Percentiles rank a stretch among this genome's conserved stretches.
phyloP scores from a whole-genome alignment of 2,888 invertebrate genomes.

The Drosophila quinaria region DNA sequence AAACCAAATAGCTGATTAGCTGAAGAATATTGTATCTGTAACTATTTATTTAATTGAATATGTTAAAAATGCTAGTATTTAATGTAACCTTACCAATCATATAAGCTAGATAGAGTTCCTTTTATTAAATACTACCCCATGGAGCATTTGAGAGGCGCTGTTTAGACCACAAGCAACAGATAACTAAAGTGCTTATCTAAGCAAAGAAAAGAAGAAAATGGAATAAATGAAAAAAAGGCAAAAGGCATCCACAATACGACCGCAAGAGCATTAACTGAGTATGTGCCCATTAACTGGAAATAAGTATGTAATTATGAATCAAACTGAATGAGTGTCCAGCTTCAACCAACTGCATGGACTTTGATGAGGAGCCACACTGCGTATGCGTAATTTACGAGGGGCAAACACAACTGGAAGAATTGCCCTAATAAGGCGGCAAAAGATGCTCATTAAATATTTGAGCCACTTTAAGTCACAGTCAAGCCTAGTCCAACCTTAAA shows the following conservation, averaged over 20 bases:
- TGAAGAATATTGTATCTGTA: too few relatives aligned
- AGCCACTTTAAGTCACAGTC: constrained; percentile 56
- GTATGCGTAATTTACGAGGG: constrained; percentile 41
- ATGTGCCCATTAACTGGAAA: constrained; percentile 55
- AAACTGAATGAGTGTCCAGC: constrained; percentile 29
- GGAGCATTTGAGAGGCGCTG: background rate
- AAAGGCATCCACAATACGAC: constrained; percentile 33
- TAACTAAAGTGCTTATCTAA: constrained; percentile 15
- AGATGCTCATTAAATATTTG: constrained; percentile 58
- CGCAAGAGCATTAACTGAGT: constrained; percentile 56
- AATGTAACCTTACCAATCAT: background rate
- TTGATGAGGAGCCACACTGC: constrained; percentile 27
- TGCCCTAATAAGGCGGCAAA: constrained; percentile 47
- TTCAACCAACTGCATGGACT: constrained; percentile 13
- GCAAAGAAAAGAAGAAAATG: constrained; percentile 15
- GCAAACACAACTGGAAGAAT: constrained; percentile 29
- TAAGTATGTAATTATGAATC: constrained; percentile 64
- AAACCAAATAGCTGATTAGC: background rate
- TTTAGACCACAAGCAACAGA: constrained; percentile 11
- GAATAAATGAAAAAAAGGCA: constrained; percentile 2
- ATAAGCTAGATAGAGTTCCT: constrained; percentile 17
- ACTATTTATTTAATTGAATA: too few relatives aligned
- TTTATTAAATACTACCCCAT: constrained; percentile 5
- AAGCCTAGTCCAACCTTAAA: constrained; percentile 35
- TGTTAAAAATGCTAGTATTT: background rate